phyloP scores from a whole-genome alignment of 2,888 invertebrate species.

The Plebejus anna region DNA sequence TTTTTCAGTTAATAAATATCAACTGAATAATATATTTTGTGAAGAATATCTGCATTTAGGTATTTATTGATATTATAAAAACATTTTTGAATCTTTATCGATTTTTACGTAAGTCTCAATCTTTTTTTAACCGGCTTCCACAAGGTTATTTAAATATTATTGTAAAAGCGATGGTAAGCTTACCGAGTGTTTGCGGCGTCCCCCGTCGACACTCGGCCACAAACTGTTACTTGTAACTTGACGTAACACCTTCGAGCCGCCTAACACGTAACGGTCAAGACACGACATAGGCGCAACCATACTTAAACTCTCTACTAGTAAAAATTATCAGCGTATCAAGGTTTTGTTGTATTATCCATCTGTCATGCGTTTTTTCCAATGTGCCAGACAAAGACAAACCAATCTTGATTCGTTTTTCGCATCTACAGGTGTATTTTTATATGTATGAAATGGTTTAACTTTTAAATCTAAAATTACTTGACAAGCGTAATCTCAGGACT shows the following conservation, averaged over 20 bases:
- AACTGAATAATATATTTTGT: too few relatives aligned
- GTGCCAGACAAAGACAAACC: too few relatives aligned
- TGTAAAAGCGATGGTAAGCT: slow-evolving; percentile 20
- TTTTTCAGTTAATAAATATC: too few relatives aligned
- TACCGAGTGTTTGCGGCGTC: slow-evolving; percentile 8
- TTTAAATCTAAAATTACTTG: too few relatives aligned
- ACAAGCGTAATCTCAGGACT: too few relatives aligned
- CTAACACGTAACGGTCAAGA: neutral
- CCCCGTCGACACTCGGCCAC: slow-evolving; percentile 26
- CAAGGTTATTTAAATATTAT: slow-evolving; percentile 15
- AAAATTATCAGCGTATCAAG: too few relatives aligned
- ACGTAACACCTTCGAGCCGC: slow-evolving; percentile 24
- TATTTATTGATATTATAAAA: neutral
- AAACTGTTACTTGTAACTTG: slow-evolving; percentile 29
- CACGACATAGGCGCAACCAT: neutral
- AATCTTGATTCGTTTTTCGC: too few relatives aligned
- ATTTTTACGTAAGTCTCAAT: neutral
- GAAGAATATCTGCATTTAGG: too few relatives aligned
- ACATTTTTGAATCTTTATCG: neutral
- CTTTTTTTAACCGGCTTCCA: neutral
- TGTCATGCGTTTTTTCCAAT: too few relatives aligned
- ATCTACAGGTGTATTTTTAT: too few relatives aligned
- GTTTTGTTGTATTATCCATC: too few relatives aligned
- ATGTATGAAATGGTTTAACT: too few relatives aligned
- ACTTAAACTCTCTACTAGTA: neutral